These are phyloP conservation scores for Meloidogyne exigua DNA, from an alignment of 1,140 invertebrate species.

Conservation along the genomic window DNA sequence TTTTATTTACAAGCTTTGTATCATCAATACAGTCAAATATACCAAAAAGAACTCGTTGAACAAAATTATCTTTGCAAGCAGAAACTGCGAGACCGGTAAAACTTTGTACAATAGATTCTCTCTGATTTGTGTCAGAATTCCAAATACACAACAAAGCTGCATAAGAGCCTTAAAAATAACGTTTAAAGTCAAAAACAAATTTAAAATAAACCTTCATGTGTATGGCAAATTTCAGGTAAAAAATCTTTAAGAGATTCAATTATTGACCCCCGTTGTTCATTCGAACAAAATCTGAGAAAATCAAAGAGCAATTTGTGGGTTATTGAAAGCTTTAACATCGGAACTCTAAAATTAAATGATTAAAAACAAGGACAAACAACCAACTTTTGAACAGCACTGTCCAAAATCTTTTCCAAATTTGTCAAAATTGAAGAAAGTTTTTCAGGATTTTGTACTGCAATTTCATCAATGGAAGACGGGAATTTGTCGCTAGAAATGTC, in stretches of 20 bases:
- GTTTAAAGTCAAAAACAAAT: neutral
- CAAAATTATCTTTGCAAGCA: slow-evolving; percentile 80
- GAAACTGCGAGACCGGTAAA: slow-evolving; percentile 80
- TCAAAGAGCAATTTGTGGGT: slow-evolving; percentile 79
- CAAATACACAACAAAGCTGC: slow-evolving; percentile 80
- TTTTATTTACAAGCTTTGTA: slow-evolving; percentile 82
- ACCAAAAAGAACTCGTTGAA: slow-evolving; percentile 77
- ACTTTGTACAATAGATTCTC: slow-evolving; percentile 67
- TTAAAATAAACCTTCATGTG: slow-evolving; percentile 69
- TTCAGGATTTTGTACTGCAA: slow-evolving; percentile 30
- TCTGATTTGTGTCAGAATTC: slow-evolving; percentile 77
- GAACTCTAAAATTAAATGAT: neutral
- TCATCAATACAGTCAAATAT: slow-evolving; percentile 88
- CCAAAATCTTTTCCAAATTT: slow-evolving; percentile 38
- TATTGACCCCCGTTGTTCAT: slow-evolving; percentile 63
- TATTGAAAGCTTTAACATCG: slow-evolving; percentile 66
- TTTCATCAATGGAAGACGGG: slow-evolving; percentile 29
- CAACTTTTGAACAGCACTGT: slow-evolving; percentile 35
- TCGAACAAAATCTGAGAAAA: slow-evolving; percentile 74
- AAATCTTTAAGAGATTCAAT: slow-evolving; percentile 51
- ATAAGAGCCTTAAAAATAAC: slow-evolving; percentile 70
- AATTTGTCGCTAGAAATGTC: neutral
- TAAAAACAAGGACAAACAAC: neutral
- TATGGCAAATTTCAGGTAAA: slow-evolving; percentile 72
- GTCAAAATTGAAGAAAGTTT: slow-evolving; percentile 39